Evolutionary conservation across 2,113 vertebrate species (phyloP).

Genomic region (Gallinago jamesoni): DNA sequence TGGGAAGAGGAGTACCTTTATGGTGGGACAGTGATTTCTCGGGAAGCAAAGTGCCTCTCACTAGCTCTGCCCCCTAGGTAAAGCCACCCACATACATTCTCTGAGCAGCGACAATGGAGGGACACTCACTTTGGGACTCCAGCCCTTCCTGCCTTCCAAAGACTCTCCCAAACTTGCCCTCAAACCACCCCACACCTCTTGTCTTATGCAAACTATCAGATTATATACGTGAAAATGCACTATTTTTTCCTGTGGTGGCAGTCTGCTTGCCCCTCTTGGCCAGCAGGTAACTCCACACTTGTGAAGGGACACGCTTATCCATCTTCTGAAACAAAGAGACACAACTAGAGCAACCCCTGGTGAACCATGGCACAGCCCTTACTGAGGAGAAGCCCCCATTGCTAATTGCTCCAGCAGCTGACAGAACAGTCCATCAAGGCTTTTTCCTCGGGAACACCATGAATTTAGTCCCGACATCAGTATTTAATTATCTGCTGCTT

Average conservation of each 20-base stretch:
- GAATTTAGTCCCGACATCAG: background rate
- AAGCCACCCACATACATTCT: background rate
- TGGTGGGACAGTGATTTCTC: background rate
- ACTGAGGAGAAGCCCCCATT: background rate
- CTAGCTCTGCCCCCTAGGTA: background rate
- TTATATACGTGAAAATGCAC: rapidly evolving
- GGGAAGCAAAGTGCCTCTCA: background rate
- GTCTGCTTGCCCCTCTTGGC: background rate
- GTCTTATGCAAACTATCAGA: background rate
- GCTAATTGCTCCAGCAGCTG: background rate
- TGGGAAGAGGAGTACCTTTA: background rate
- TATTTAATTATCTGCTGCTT: background rate
- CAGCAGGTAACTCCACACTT: background rate
- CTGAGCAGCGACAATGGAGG: rapidly evolving
- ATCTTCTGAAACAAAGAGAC: background rate
- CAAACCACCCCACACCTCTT: background rate
- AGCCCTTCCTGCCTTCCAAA: background rate
- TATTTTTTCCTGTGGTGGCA: rapidly evolving
- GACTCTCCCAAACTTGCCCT: background rate
- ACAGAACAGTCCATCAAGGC: rapidly evolving
- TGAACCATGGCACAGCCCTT: background rate
- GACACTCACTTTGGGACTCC: no score
- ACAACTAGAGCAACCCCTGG: background rate
- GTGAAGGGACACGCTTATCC: rapidly evolving
- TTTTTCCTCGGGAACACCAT: background rate